A percentile compares a stretch with the other conserved stretches of the same genome.
phyloP scores from a whole-genome alignment of 1,140 invertebrate genomes.

The Drosophila sp. region DNA sequence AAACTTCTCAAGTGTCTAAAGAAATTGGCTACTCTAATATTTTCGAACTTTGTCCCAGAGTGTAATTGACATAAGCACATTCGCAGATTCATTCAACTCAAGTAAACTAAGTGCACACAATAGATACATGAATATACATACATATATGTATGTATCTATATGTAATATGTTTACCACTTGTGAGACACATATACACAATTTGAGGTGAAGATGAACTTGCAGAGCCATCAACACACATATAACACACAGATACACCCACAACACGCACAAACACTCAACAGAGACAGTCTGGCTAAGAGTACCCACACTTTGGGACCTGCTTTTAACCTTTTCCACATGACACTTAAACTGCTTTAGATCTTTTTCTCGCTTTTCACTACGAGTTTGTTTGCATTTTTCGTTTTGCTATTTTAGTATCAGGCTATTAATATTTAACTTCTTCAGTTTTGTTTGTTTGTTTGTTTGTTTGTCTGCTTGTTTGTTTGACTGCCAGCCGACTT shows the following conservation, averaged over 20 bases:
- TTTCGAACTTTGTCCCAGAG: not conserved
- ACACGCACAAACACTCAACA: slow-evolving; percentile 3
- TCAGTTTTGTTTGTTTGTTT: slow-evolving; percentile 22
- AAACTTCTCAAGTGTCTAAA: not conserved
- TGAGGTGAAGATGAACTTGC: slow-evolving; percentile 59
- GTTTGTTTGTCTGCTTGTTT: slow-evolving; percentile 50
- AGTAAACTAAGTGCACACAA: not conserved
- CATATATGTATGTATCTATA: not conserved
- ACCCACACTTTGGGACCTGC: slow-evolving; percentile 7
- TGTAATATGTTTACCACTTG: slow-evolving; percentile 22
- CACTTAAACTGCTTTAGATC: slow-evolving; percentile 21
- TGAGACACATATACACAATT: slow-evolving; percentile 62
- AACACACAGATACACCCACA: slow-evolving; percentile 21
- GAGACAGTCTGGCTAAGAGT: slow-evolving; percentile 39
- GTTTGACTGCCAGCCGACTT: slow-evolving; percentile 31
- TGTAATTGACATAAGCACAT: not conserved
- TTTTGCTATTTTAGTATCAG: slow-evolving; percentile 74
- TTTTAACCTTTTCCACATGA: slow-evolving; percentile 41
- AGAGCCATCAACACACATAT: slow-evolving; percentile 29
- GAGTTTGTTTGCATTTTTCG: slow-evolving; percentile 47
- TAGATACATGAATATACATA: slow-evolving; percentile 14
- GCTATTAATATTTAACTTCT: slow-evolving; percentile 78
- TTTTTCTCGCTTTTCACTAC: slow-evolving; percentile 12
- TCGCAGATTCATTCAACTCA: slow-evolving; percentile 8
- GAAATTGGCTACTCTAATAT: not conserved